Evolutionary conservation across 1,140 invertebrate genomes (phyloP), one percentile per base, ranked within the genome.

Genomic region (Lepidurus arcticus): DNA sequence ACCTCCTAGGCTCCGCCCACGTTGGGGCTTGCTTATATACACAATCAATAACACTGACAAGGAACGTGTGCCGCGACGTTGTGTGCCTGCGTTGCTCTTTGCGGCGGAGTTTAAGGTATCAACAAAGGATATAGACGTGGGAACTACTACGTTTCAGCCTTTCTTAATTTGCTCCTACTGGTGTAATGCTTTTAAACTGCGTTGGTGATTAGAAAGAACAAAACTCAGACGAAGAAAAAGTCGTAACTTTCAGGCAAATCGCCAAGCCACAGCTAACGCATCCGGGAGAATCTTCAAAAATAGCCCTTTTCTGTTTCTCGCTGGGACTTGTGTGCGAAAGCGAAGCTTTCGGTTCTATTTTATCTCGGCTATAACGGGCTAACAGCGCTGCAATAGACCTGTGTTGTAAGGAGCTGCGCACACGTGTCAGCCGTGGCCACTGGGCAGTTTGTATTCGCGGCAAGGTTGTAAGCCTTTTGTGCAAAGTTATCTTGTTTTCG

Each of bases 211-310:
- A 65, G 21, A 7, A 65, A 7, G n/a, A 10, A 21, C 16, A 65
- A 16, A 10, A 21, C 53, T 7, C 16, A 21, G n/a, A 16, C 16
- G 53, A n/a, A 65, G 21, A 65, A 65, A 65, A 21, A 65, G 47
- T n/a, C 9, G 0, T 21, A 21, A 7, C 16, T n/a, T 7, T 65
- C 6, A 16, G 53, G 53, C 53, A 65, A 65, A 21, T 65, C 21
- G 53, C 53, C 53, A 65, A 65, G 45, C 10, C 45, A 47, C 45
- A 10, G 16, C 45, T 10, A 47, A 47, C 16, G 53, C 53, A 16
- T 65, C 53, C 53, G 53, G 53, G 53, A 16, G 53, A 47, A 65
- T 65, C 53, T 65, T 65, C 53, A 65, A 65, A 65, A 65, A 65
- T 65, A 65, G 53, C 16, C n/a, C 53, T 21, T 65, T 65, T 65